Evolutionary conservation across 2,888 invertebrate genomes (phyloP).

Genomic region (Sisyra nigra): DNA sequence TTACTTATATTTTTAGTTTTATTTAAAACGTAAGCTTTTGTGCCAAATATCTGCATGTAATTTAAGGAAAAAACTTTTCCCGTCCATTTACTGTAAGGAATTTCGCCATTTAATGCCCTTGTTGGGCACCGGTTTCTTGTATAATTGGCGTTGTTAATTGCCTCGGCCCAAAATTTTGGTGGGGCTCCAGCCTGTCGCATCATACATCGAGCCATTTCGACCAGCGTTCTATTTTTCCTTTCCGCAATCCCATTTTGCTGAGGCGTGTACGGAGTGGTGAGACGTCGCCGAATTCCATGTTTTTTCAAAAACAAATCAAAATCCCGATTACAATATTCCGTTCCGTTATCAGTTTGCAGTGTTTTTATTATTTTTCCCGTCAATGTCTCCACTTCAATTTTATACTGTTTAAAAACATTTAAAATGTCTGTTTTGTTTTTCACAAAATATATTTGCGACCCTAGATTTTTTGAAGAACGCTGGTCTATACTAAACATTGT

Average conservation of each 20-base stretch:
- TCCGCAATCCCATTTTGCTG: slow-evolving; percentile 21
- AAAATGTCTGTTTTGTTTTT: slow-evolving; percentile 9
- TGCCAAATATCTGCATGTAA: slow-evolving; percentile 16
- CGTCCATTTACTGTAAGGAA: slow-evolving; percentile 16
- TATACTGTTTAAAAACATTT: slow-evolving; percentile 7
- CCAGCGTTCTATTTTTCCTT: slow-evolving; percentile 17
- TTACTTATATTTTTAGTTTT: no score
- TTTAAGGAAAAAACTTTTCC: slow-evolving; percentile 14
- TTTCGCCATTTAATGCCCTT: slow-evolving; percentile 13
- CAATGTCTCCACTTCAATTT: slow-evolving; percentile 12
- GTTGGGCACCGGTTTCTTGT: slow-evolving; percentile 18
- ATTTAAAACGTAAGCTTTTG: slow-evolving; percentile 13
- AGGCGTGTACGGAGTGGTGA: slow-evolving; percentile 17
- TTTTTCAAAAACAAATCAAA: slow-evolving; percentile 12
- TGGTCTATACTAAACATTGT: no score
- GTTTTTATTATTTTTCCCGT: slow-evolving; percentile 11
- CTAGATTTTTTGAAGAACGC: no score
- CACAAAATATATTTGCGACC: no score
- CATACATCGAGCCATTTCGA: slow-evolving; percentile 18
- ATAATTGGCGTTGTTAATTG: slow-evolving; percentile 18
- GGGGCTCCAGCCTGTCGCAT: slow-evolving; percentile 16
- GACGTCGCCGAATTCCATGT: slow-evolving; percentile 17
- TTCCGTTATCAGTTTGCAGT: slow-evolving; percentile 13
- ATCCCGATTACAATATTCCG: slow-evolving; percentile 12
- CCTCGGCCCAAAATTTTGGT: slow-evolving; percentile 20